Evolutionary conservation across 2,888 invertebrate species (phyloP).

Genomic region (Epirrhoe tristata): DNA sequence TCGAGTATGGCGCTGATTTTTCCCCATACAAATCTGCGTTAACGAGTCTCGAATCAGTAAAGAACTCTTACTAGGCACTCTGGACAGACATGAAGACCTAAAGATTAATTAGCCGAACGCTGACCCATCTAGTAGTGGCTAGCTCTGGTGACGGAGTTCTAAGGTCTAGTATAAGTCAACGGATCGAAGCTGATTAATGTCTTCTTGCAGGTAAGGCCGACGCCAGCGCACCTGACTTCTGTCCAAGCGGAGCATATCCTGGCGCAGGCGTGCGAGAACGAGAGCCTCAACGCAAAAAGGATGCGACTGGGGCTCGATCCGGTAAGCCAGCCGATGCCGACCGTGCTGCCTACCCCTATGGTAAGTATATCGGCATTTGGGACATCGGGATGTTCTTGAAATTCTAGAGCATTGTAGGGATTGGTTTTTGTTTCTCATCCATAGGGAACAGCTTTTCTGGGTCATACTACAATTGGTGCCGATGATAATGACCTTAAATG

Average conservation of each 20-base stretch:
- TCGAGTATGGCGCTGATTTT: too few relatives aligned
- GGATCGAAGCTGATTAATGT: conserved; percentile 5
- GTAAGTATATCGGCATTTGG: conserved; percentile 53
- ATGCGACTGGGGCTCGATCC: conserved; percentile 98
- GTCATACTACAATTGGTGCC: too few relatives aligned
- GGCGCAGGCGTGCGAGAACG: conserved; percentile 98
- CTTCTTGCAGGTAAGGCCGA: conserved; percentile 91
- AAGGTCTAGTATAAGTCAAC: conserved; percentile 1
- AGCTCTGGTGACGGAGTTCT: too few relatives aligned
- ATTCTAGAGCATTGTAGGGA: too few relatives aligned
- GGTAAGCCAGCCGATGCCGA: conserved; percentile 95
- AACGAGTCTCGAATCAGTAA: too few relatives aligned
- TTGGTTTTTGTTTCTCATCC: too few relatives aligned
- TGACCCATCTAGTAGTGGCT: neutral
- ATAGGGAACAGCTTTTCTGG: too few relatives aligned
- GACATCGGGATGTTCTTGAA: too few relatives aligned
- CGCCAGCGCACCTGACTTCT: conserved; percentile 98
- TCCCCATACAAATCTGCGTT: too few relatives aligned
- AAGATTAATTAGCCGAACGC: conserved; percentile 98
- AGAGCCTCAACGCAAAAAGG: conserved; percentile 98
- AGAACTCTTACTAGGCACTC: too few relatives aligned
- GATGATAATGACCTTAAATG: too few relatives aligned
- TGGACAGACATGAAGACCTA: conserved; percentile 81
- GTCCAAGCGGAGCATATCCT: conserved; percentile 98
- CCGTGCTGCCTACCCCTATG: conserved; percentile 88